Percentiles rank a stretch among this genome's conserved stretches.
These are phyloP conservation scores for Dendropsophus ebraccatus DNA, from an alignment of 2,113 vertebrate species.

Conservation along the genomic window DNA sequence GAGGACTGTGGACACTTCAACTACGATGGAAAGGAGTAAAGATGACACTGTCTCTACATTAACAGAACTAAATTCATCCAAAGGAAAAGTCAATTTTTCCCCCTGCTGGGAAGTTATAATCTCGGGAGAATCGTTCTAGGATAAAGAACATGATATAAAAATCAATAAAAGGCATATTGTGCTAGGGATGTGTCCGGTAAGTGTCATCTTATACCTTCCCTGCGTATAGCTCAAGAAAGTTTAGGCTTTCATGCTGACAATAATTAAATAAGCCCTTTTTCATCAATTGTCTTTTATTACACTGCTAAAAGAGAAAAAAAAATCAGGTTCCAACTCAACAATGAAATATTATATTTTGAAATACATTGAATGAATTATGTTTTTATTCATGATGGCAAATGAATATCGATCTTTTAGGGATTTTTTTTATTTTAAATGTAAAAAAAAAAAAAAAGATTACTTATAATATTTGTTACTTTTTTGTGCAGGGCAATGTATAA, in stretches of 20 bases:
- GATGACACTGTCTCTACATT: slow-evolving; percentile 78
- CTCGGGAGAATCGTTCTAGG: slow-evolving; percentile 75
- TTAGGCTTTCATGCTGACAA: slow-evolving; percentile 75
- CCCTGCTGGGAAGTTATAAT: slow-evolving; percentile 75
- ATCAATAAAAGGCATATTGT: slow-evolving; percentile 77
- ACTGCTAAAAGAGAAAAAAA: slow-evolving; percentile 66
- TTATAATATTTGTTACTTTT: too few species aligned
- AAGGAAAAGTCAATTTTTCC: slow-evolving; percentile 76
- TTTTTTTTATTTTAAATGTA: slow-evolving; percentile 43
- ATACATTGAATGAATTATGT: slow-evolving; percentile 59
- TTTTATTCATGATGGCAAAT: slow-evolving; percentile 55
- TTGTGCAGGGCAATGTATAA: too few species aligned
- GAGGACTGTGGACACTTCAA: slow-evolving; percentile 73
- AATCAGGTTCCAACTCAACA: slow-evolving; percentile 60
- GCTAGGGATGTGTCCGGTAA: slow-evolving; percentile 78
- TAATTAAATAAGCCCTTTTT: slow-evolving; percentile 76
- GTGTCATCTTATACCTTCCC: slow-evolving; percentile 78
- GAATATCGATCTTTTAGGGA: slow-evolving; percentile 47
- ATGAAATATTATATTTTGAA: slow-evolving; percentile 60
- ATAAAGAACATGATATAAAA: slow-evolving; percentile 81
- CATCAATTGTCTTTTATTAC: slow-evolving; percentile 67
- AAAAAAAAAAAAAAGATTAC: too few species aligned
- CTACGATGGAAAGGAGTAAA: slow-evolving; percentile 72
- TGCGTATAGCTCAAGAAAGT: slow-evolving; percentile 74
- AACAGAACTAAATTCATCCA: slow-evolving; percentile 78